Evolutionary conservation across 2,888 invertebrate genomes (phyloP).

Genomic region (Rugalucina vietnamica): DNA sequence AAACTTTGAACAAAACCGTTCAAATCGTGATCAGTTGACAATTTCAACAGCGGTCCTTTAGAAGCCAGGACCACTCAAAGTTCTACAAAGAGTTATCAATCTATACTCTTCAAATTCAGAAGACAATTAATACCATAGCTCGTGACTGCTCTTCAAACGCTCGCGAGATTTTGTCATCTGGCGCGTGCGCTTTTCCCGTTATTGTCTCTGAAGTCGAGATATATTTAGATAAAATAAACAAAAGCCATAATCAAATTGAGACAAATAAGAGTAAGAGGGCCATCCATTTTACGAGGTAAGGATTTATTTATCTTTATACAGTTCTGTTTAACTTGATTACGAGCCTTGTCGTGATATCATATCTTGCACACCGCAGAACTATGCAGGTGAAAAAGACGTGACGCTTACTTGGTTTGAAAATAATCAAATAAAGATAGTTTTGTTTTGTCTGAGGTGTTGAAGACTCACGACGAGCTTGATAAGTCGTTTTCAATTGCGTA

Average conservation of each 20-base stretch:
- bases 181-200: slow-evolving; percentile 54
- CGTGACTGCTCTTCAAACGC: slow-evolving; percentile 47
- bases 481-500: not conserved
- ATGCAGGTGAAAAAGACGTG: not conserved
- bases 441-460: slow-evolving; percentile 1
- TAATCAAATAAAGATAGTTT: slow-evolving; percentile 10
- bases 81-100: slow-evolving; percentile 2
- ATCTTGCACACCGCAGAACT: slow-evolving; percentile 4
- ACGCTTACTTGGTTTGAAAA: not conserved
- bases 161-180: slow-evolving; percentile 64
- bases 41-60: not conserved
- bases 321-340: not conserved
- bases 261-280: not conserved
- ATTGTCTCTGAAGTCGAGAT: slow-evolving; percentile 9
- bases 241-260: slow-evolving; percentile 2
- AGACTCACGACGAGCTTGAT: not conserved
- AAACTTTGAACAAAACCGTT: not conserved
- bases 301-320: not conserved
- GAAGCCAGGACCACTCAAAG: not conserved
- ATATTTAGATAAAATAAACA: slow-evolving; percentile 8
- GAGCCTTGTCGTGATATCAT: not conserved
- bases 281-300: not conserved
- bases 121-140: slow-evolving; percentile 28
- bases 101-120: slow-evolving; percentile 5
- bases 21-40: slow-evolving; percentile 6